Base-by-base conservation (phyloP, 2,797 vertebrate genomes). In the Eulemur coronatus region DNA sequence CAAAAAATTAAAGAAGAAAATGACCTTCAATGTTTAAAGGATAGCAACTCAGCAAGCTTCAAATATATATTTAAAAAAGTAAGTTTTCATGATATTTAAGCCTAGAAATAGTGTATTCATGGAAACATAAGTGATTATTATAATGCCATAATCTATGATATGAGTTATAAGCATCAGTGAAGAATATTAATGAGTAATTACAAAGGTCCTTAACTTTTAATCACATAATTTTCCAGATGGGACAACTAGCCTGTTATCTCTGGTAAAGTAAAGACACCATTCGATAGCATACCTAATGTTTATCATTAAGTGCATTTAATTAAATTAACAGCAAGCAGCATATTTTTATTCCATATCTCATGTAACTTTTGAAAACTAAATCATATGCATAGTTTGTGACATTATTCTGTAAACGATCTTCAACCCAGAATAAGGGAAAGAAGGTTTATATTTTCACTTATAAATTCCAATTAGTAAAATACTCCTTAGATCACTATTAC, bases 221-320 rank as follows among this genome's bases (percentile, higher is more conserved):
- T 86, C 35, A 78, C 7, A 55, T 70, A 69, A 94, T 92, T 96
- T 90, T 96, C 43, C 57, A 96, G 12, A 69, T 70, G 59, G 30
- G n/a, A 72, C 20, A 75, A 82, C 20, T 28, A 48, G 65, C 38
- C 26, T 94, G 15, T 43, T 75, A 61, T 38, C 43, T 70, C 26
- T 33, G 86, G 15, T 22, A 65, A 22, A 85, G 18, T 50, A 81
- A 78, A 13, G 4, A 35, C 3, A 43, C n/a, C 50, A 7, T 9
- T 72, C 18, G 80, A 46, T 1, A 65, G 14, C 35, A 59, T 41
- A 63, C 35, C 26, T 84, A 57, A 22, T 91, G 91, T 46, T 80
- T 97, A 82, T 70, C 70, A 94, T 46, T 75, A 95, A 84, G 59
- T 35, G 2, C 26, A 4, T 57, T 95, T 96, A 90, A 94, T 95